Conservation (phyloP, 2,113 vertebrate species). For the Microtus oregoni region DNA sequence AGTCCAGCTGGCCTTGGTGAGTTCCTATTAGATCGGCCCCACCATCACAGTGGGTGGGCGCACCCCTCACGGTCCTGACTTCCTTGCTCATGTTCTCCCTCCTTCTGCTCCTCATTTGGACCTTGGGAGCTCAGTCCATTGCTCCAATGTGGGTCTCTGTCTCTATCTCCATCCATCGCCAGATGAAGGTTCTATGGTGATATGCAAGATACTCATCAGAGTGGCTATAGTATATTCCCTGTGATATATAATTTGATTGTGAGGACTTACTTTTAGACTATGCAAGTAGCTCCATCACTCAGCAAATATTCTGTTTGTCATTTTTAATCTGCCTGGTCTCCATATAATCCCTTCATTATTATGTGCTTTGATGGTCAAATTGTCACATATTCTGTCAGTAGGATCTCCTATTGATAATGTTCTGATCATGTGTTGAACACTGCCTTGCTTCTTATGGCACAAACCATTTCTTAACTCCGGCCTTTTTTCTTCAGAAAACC, state of each 20-base stretch:
- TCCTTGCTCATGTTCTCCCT: too few relatives aligned
- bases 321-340: background rate
- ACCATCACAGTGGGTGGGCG: too few relatives aligned
- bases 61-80: too few relatives aligned
- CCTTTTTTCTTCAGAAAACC: slow-evolving; percentile 34
- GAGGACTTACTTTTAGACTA: background rate
- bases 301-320: background rate
- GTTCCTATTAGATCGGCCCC: too few relatives aligned
- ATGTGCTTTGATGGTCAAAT: background rate
- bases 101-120: too few relatives aligned
- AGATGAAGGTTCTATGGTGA: too few relatives aligned
- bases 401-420: background rate
- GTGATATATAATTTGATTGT: background rate
- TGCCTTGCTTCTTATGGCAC: background rate
- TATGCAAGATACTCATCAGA: too few relatives aligned
- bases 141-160: too few relatives aligned
- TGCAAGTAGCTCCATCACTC: background rate
- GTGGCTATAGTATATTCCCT: background rate
- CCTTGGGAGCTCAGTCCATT: too few relatives aligned
- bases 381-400: background rate
- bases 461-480: background rate
- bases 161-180: too few relatives aligned
- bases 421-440: background rate
- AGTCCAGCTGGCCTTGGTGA: too few relatives aligned
- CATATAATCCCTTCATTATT: background rate